Evolutionary conservation across 2,113 vertebrate genomes (phyloP).

Genomic region (Lepisosteus oculatus): DNA sequence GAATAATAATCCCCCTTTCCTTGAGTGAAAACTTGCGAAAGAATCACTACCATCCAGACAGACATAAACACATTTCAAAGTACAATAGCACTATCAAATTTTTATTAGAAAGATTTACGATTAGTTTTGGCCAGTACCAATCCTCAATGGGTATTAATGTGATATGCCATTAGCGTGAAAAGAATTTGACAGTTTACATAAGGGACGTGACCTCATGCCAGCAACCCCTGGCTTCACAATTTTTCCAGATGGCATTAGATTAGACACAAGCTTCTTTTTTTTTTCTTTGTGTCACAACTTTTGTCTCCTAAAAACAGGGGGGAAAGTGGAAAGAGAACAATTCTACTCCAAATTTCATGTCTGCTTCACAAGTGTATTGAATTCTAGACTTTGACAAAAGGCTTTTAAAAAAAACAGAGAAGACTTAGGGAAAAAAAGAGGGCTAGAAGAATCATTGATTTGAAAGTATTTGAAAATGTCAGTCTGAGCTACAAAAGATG

Average conservation of each 20-base stretch:
- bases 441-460: conserved; percentile 45
- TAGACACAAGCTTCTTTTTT: conserved; percentile 71
- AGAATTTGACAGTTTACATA: conserved; percentile 85
- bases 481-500: not conserved
- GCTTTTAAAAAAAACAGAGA: conserved; percentile 65
- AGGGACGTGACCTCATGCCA: conserved; percentile 78
- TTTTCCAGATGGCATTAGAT: conserved; percentile 78
- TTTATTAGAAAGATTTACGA: conserved; percentile 54
- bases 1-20: conserved; percentile 19
- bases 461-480: conserved; percentile 2
- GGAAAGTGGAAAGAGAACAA: not conserved
- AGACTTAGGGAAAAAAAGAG: conserved; percentile 40
- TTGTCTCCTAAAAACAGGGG: conserved; percentile 63
- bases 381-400: conserved; percentile 70
- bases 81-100: conserved; percentile 39
- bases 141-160: conserved; percentile 60
- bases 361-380: conserved; percentile 73
- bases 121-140: conserved; percentile 51
- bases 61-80: conserved; percentile 58
- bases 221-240: conserved; percentile 72
- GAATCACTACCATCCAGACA: conserved; percentile 15
- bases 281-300: conserved; percentile 57
- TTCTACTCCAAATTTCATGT: not conserved
- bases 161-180: conserved; percentile 73
- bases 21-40: conserved; percentile 9